These are phyloP conservation scores for Alsophila aescularia DNA, from an alignment of 2,888 invertebrate species.

Conservation along the genomic window DNA sequence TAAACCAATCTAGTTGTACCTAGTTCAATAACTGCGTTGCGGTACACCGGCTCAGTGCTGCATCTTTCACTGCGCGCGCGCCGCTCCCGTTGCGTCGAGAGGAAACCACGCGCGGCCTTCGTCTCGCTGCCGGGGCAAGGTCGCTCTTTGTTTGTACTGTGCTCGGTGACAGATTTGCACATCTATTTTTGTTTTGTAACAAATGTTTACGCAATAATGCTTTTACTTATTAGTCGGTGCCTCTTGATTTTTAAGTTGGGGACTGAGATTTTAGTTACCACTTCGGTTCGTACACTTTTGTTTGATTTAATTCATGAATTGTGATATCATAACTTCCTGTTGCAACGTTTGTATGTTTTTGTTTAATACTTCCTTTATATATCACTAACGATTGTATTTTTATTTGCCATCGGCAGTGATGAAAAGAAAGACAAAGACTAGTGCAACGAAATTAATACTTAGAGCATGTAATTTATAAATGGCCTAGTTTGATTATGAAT, in stretches of 20 bases:
- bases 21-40: slow-evolving; percentile 11
- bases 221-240: not conserved
- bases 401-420: too few species aligned
- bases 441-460: not conserved
- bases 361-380: too few species aligned
- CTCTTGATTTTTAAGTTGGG: not conserved
- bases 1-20: not conserved
- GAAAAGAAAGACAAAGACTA: not conserved
- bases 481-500: slow-evolving; percentile 6
- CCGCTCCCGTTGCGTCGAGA: slow-evolving; percentile 71
- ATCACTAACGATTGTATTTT: too few species aligned
- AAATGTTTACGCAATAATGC: not conserved
- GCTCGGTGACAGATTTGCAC: slow-evolving; percentile 20
- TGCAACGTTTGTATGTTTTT: too few species aligned
- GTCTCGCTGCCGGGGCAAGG: slow-evolving; percentile 72
- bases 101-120: slow-evolving; percentile 77
- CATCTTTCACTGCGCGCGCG: slow-evolving; percentile 65
- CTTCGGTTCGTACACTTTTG: too few species aligned
- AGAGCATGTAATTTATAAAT: slow-evolving; percentile 13
- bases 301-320: too few species aligned
- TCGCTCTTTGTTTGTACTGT: slow-evolving; percentile 52
- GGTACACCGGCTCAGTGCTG: slow-evolving; percentile 37
- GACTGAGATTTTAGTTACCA: not conserved
- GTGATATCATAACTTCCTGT: too few species aligned
- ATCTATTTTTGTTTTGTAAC: slow-evolving; percentile 10